These are phyloP conservation scores for Spisula solida DNA, from an alignment of 2,888 invertebrate species.

Conservation along the genomic window DNA sequence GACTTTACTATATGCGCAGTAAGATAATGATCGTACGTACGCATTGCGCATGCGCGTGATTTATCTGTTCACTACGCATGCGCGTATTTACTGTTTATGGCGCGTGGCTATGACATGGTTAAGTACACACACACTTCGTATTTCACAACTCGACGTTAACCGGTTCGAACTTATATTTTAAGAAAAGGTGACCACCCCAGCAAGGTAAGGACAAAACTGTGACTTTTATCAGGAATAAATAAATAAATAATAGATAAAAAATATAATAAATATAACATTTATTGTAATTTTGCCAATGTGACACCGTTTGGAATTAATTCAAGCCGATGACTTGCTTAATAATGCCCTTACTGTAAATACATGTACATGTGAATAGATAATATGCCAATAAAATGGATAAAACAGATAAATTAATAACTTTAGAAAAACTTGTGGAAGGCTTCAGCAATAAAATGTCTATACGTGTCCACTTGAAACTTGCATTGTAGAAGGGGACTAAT, in stretches of 20 bases:
- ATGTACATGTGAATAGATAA: too few species aligned
- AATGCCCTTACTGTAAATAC: too few species aligned
- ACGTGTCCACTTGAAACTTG: too few species aligned
- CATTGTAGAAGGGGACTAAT: too few species aligned
- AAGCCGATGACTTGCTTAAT: too few species aligned
- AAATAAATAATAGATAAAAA: slow-evolving; percentile 16
- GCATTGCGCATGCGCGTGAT: slow-evolving; percentile 50
- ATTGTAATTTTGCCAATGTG: neutral
- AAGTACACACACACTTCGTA: slow-evolving; percentile 14
- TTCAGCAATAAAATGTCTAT: too few species aligned
- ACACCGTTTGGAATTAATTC: too few species aligned
- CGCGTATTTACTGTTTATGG: slow-evolving; percentile 38
- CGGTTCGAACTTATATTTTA: slow-evolving; percentile 6
- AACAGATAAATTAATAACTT: too few species aligned
- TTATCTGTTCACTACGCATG: slow-evolving; percentile 41
- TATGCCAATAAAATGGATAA: too few species aligned
- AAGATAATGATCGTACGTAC: slow-evolving; percentile 1
- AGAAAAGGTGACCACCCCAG: neutral
- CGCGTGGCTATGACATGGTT: slow-evolving; percentile 45
- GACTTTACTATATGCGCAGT: slow-evolving; percentile 58
- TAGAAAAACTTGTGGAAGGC: too few species aligned
- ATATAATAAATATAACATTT: neutral
- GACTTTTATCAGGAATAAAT: slow-evolving; percentile 13
- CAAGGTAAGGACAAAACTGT: neutral
- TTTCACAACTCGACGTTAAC: slow-evolving; percentile 23